These are phyloP conservation scores for Gadopsis marmoratus DNA, from an alignment of 2,797 vertebrate genomes.

Conservation along the genomic window DNA sequence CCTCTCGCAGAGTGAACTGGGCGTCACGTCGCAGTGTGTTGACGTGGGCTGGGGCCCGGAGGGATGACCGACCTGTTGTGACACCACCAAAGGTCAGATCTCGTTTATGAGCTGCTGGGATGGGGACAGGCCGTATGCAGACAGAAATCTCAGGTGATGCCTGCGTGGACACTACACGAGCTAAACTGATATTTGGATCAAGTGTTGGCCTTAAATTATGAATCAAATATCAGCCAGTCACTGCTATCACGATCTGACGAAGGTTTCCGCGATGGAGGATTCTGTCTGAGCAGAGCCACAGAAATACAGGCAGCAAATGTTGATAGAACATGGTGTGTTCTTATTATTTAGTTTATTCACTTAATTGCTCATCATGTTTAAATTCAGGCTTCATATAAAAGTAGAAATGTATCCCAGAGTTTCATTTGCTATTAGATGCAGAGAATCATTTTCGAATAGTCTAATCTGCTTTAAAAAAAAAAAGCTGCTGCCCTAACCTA, in stretches of 20 bases:
- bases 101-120: conserved; percentile 8
- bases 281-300: background rate
- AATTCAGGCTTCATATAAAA: background rate
- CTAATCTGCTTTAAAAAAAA: background rate
- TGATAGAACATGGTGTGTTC: background rate
- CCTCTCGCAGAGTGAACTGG: conserved; percentile 36
- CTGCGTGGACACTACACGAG: background rate
- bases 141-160: background rate
- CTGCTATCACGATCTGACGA: background rate
- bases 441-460: background rate
- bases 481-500: background rate
- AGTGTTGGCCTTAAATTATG: background rate
- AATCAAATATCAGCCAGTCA: background rate
- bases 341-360: background rate
- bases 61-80: conserved; percentile 35
- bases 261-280: conserved; percentile 3
- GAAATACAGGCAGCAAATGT: background rate
- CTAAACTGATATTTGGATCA: conserved; percentile 4
- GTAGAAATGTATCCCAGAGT: background rate
- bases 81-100: conserved; percentile 52
- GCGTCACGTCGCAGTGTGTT: conserved; percentile 40
- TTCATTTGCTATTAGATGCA: background rate
- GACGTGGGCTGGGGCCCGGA: conserved; percentile 51
- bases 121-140: background rate
- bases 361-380: background rate